phyloP scores from a whole-genome alignment of 2,113 vertebrate genomes.

The Sminthopsis crassicaudata region DNA sequence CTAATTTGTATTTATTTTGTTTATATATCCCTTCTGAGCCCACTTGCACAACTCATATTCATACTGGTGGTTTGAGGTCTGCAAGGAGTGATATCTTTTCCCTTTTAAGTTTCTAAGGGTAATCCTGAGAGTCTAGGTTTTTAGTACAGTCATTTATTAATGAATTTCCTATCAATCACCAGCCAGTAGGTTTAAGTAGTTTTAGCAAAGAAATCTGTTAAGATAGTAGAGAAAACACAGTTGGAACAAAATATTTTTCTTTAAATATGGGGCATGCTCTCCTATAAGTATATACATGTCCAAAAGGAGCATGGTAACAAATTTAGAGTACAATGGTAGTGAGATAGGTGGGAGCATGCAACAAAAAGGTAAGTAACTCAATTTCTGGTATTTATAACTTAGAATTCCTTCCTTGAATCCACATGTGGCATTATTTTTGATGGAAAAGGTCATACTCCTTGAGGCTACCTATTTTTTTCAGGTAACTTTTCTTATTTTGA shows the following conservation, averaged over 20 bases:
- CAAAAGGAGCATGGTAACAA: background rate
- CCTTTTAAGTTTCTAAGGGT: background rate
- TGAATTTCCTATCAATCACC: background rate
- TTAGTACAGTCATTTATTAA: background rate
- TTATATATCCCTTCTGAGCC: background rate
- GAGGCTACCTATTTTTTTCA: background rate
- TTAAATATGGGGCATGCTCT: background rate
- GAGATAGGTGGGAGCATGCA: background rate
- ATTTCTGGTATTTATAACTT: background rate
- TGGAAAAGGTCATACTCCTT: background rate
- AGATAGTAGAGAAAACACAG: background rate
- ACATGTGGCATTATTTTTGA: background rate
- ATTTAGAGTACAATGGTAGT: background rate
- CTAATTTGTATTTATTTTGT: background rate
- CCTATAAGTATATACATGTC: background rate
- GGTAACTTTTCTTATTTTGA: background rate
- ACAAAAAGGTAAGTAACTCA: background rate
- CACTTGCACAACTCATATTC: background rate
- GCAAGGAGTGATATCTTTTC: background rate
- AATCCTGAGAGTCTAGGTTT: background rate
- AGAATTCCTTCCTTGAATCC: background rate
- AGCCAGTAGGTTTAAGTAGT: background rate
- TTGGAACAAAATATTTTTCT: background rate
- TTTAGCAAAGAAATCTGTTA: background rate
- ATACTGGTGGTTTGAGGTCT: background rate